Conservation (phyloP, 2,797 vertebrate genomes). For the Tadarida brasiliensis region DNA sequence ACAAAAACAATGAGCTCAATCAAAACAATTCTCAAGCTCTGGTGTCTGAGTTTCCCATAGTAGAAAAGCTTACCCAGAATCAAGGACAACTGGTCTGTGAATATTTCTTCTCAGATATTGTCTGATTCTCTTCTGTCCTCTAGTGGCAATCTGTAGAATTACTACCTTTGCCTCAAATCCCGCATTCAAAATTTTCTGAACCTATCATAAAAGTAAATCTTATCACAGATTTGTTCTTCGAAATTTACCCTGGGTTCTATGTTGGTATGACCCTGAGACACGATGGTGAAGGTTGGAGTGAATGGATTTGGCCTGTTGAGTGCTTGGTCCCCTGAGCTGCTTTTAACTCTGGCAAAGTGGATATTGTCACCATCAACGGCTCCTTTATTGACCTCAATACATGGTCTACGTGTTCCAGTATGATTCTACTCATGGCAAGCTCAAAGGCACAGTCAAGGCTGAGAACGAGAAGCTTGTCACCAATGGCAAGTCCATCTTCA, state of each 20-base stretch:
- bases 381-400: too few species aligned
- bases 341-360: too few species aligned
- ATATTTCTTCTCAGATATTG: not conserved
- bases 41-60: not conserved
- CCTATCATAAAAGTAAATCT: not conserved
- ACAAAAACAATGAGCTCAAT: constrained; percentile 10
- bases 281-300: too few species aligned
- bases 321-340: too few species aligned
- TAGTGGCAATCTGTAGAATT: constrained; percentile 48
- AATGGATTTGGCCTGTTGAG: too few species aligned
- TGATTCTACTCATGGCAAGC: too few species aligned
- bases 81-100: not conserved
- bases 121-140: constrained; percentile 62
- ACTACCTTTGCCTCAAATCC: not conserved
- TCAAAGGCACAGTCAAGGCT: too few species aligned
- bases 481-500: too few species aligned
- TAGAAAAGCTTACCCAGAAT: not conserved
- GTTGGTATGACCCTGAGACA: not conserved
- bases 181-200: not conserved
- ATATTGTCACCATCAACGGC: too few species aligned
- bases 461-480: too few species aligned
- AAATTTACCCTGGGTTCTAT: not conserved
- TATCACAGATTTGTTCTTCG: not conserved
- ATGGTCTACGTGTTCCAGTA: too few species aligned
- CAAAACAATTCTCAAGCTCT: not conserved